phyloP scores from a whole-genome alignment of 2,797 vertebrate species.

The Chiloscyllium punctatum region DNA sequence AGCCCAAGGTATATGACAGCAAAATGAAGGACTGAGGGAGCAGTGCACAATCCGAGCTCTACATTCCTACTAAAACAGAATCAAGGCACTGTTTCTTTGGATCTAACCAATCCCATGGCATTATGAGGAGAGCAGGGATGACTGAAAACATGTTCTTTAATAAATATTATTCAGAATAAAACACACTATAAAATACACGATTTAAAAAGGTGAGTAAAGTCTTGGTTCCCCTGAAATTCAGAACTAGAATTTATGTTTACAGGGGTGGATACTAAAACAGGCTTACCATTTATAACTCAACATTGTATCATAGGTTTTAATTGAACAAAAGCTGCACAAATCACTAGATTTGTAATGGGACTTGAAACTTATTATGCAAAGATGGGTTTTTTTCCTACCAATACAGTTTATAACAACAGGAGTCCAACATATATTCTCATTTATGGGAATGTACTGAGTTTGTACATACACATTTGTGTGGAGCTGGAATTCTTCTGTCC shows the following conservation, averaged over 20 bases:
- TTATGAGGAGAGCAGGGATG: not conserved
- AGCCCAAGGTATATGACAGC: not conserved
- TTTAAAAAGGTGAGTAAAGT: too few species aligned
- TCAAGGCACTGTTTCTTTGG: not conserved
- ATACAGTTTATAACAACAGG: not conserved
- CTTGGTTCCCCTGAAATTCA: too few species aligned
- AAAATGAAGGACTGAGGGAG: not conserved
- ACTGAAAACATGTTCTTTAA: not conserved
- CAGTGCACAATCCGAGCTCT: too few species aligned
- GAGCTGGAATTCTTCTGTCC: conserved; percentile 94
- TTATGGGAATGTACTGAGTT: not conserved
- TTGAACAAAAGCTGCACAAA: too few species aligned
- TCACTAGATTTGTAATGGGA: not conserved
- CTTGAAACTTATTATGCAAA: not conserved
- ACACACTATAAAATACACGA: not conserved
- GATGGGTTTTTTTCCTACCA: not conserved
- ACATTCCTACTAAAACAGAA: not conserved
- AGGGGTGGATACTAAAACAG: not conserved
- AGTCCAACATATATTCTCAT: not conserved
- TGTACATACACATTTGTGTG: conserved; percentile 90
- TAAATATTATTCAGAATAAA: not conserved
- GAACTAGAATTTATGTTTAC: not conserved
- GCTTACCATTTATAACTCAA: not conserved
- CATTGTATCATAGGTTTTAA: not conserved
- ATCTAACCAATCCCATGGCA: not conserved